Evolutionary conservation across 2,113 vertebrate genomes (phyloP).

Genomic region (Synchiropus splendidus): DNA sequence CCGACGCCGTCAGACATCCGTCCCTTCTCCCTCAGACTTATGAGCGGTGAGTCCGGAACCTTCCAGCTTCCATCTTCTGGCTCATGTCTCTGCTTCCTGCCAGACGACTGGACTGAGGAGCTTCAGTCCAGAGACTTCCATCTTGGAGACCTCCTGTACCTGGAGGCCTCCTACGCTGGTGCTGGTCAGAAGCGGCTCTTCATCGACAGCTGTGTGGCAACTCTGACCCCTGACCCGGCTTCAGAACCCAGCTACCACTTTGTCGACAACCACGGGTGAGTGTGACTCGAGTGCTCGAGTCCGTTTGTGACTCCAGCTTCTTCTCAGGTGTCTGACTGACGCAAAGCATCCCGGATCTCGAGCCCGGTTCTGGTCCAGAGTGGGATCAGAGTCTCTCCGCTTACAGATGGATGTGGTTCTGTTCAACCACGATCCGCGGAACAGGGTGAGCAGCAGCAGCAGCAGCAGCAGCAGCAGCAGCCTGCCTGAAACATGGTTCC

Average conservation of each 20-base stretch:
- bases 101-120: constrained; percentile 32
- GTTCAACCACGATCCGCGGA: constrained; percentile 25
- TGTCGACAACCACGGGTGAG: constrained; percentile 33
- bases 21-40: constrained; percentile 28
- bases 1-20: background rate
- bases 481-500: background rate
- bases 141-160: constrained; percentile 25
- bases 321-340: constrained; percentile 26
- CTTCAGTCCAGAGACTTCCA: constrained; percentile 6
- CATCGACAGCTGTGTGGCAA: constrained; percentile 34
- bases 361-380: constrained; percentile 8
- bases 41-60: constrained; percentile 11
- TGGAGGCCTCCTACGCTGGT: constrained; percentile 24
- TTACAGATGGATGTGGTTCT: constrained; percentile 26
- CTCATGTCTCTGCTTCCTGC: background rate
- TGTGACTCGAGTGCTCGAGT: background rate
- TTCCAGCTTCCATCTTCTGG: background rate
- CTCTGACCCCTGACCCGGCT: constrained; percentile 18
- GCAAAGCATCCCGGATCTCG: constrained; percentile 8
- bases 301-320: too few relatives aligned
- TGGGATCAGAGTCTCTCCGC: background rate
- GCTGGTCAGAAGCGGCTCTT: constrained; percentile 8
- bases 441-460: constrained; percentile 24
- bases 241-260: constrained; percentile 38
- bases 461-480: too few relatives aligned